Percentiles rank a stretch among this genome's conserved stretches.
These are phyloP conservation scores for Chymomyza procnemis DNA, from an alignment of 2,888 invertebrate genomes.

Conservation along the genomic window DNA sequence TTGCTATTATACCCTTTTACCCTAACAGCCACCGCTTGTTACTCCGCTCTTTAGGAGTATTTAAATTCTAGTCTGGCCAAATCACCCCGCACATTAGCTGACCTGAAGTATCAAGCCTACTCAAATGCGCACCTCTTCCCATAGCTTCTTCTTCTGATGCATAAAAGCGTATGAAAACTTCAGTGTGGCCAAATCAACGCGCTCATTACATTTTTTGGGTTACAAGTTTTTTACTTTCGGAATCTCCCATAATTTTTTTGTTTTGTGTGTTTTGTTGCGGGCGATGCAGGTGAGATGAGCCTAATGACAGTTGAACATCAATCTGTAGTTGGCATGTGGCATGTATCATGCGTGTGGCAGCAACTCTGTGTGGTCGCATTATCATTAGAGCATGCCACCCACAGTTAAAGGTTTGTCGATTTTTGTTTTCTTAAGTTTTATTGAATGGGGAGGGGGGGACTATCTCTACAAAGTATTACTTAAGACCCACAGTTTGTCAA, in stretches of 20 bases:
- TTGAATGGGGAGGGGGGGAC: neutral
- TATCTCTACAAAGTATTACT: neutral
- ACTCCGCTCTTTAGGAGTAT: too few species aligned
- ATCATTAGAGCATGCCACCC: conserved; percentile 2
- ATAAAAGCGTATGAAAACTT: neutral
- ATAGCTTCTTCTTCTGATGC: too few species aligned
- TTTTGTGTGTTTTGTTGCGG: neutral
- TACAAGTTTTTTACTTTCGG: neutral
- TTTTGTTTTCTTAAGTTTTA: neutral
- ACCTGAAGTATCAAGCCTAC: too few species aligned
- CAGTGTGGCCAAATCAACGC: neutral
- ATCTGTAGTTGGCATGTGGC: neutral
- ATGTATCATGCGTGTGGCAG: neutral
- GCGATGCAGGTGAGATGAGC: neutral
- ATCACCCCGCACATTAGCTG: too few species aligned
- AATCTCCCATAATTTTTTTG: neutral
- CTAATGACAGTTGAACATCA: neutral
- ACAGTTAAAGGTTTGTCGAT: neutral
- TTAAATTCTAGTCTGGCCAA: too few species aligned
- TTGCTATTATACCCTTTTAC: too few species aligned
- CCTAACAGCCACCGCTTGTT: too few species aligned
- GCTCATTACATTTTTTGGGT: neutral
- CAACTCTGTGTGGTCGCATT: neutral
- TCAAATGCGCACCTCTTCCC: too few species aligned
- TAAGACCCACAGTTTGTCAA: conserved; percentile 5